Conservation (phyloP, 2,888 invertebrate genomes). For the Trissoscelio sp. region DNA sequence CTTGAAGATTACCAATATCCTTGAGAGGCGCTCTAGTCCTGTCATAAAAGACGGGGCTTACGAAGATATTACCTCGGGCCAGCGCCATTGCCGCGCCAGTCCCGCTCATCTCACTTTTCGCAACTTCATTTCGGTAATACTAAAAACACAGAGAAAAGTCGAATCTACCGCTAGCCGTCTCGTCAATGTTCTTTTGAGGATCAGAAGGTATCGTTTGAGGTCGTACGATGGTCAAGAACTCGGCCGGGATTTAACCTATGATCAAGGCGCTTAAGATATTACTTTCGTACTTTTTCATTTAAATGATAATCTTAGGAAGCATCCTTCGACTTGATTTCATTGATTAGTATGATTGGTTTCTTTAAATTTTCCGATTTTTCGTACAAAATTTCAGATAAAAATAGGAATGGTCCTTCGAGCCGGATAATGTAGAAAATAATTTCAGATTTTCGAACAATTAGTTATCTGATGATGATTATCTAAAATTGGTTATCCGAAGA, state of each 20-base stretch:
- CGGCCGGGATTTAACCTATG: conserved; percentile 56
- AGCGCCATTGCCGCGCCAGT: conserved; percentile 72
- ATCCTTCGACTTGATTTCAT: conserved; percentile 8
- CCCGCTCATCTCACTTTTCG: conserved; percentile 76
- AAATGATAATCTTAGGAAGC: conserved; percentile 44
- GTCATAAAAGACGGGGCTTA: conserved; percentile 83
- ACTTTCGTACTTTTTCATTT: conserved; percentile 64
- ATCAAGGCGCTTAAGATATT: conserved; percentile 69
- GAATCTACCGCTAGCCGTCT: conserved; percentile 44
- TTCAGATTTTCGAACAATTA: no score
- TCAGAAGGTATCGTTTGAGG: conserved; percentile 71
- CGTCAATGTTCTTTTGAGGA: conserved; percentile 68
- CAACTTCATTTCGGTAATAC: conserved; percentile 79
- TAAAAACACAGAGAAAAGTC: conserved; percentile 69
- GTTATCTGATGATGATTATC: no score
- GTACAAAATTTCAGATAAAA: no score
- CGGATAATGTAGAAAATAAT: no score
- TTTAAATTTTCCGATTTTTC: not conserved
- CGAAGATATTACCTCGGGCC: conserved; percentile 80
- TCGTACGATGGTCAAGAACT: conserved; percentile 65
- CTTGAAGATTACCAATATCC: conserved; percentile 83
- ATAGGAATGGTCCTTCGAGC: no score
- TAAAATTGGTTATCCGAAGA: no score
- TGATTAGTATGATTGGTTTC: conserved; percentile 34
- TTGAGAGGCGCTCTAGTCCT: conserved; percentile 82